Evolutionary conservation across 1,140 invertebrate species (phyloP).

Genomic region (Hesperophylax magnus): DNA sequence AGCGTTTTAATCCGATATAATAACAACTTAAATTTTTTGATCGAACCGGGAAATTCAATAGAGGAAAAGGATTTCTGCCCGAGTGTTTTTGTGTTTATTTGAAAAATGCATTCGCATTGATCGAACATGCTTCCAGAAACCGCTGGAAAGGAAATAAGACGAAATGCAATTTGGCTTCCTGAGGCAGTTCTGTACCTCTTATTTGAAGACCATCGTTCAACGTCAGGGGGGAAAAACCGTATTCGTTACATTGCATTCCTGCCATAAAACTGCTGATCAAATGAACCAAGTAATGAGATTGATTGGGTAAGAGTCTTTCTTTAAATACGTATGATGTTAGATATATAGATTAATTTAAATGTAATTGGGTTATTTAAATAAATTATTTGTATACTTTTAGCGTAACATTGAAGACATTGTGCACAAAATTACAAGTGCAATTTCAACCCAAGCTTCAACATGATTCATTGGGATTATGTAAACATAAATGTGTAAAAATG

Average conservation of each 20-base stretch:
- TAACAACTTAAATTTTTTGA: background rate
- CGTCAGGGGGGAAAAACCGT: background rate
- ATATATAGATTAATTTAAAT: no score
- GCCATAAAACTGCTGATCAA: background rate
- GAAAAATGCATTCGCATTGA: conserved; percentile 10
- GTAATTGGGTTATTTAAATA: no score
- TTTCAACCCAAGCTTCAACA: no score
- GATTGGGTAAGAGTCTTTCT: background rate
- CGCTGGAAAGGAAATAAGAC: conserved; percentile 27
- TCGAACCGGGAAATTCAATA: background rate
- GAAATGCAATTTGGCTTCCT: conserved; percentile 38
- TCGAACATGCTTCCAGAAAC: background rate
- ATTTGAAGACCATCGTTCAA: conserved; percentile 38
- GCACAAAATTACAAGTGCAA: no score
- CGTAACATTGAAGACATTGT: no score
- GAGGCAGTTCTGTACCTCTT: conserved; percentile 10
- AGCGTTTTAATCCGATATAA: no score
- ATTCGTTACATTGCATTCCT: background rate
- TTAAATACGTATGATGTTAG: background rate
- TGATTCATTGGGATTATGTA: no score
- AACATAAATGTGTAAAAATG: no score
- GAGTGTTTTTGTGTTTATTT: background rate
- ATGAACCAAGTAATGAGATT: no score
- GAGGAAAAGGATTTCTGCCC: background rate
- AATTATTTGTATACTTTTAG: no score